Conservation (phyloP, 2,113 vertebrate genomes). For the Tragelaphus scriptus region DNA sequence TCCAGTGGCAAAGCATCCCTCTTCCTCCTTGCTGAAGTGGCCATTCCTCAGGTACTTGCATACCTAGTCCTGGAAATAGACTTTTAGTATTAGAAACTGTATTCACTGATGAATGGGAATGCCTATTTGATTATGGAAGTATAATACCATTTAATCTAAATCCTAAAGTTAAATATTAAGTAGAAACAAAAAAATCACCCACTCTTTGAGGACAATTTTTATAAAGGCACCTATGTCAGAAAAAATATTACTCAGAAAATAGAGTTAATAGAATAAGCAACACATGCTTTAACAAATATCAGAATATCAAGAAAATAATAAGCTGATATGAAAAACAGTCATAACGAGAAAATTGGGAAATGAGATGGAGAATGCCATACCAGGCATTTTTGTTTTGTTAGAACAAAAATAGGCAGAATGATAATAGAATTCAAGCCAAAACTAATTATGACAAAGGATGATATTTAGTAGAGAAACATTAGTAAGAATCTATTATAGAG, state of each 20-base stretch:
- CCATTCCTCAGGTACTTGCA: not conserved
- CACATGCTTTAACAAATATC: not conserved
- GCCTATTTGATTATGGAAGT: not conserved
- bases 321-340: not conserved
- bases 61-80: not conserved
- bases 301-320: not conserved
- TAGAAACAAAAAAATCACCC: not conserved
- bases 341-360: not conserved
- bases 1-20: not conserved
- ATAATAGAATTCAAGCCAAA: not conserved
- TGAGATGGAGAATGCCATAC: not conserved
- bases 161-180: not conserved
- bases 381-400: not conserved
- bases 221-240: not conserved
- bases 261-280: not conserved
- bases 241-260: not conserved
- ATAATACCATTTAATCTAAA: not conserved
- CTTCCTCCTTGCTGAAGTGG: not conserved
- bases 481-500: not conserved
- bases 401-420: not conserved
- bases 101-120: not conserved
- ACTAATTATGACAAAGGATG: not conserved
- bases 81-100: not conserved
- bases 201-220: not conserved
- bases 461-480: not conserved